Evolutionary conservation across 2,797 vertebrate genomes (phyloP).

Genomic region (Falco rusticolus): DNA sequence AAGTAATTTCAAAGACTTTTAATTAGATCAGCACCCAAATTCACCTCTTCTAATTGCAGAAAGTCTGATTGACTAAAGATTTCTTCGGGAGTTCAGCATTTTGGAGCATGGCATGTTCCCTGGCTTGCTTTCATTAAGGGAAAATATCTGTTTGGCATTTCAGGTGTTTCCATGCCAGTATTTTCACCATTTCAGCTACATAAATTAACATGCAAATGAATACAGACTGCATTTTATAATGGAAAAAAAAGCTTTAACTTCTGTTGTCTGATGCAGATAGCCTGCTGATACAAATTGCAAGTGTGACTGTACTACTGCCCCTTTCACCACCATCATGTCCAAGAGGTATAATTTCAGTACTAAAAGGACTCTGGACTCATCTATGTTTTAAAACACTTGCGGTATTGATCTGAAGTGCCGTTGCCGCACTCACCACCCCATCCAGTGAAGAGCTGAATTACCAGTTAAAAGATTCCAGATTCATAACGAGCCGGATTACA

Average conservation of each 20-base stretch:
- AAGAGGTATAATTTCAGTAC: not conserved
- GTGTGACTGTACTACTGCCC: not conserved
- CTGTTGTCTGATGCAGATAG: not conserved
- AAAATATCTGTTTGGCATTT: not conserved
- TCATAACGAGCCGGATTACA: not conserved
- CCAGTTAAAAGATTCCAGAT: not conserved
- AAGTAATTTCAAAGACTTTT: conserved; percentile 39
- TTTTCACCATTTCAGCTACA: not conserved
- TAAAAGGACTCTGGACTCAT: not conserved
- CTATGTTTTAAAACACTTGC: not conserved
- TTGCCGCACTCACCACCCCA: not conserved
- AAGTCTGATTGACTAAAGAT: conserved; percentile 22
- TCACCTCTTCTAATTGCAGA: conserved; percentile 36
- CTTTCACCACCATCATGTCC: not conserved
- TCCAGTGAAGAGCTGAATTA: not conserved
- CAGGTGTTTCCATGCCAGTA: not conserved
- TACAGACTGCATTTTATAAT: not conserved
- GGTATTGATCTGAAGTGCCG: not conserved
- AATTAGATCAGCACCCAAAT: conserved; percentile 50
- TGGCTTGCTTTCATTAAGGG: not conserved
- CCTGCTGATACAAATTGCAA: not conserved
- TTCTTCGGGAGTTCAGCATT: conserved; percentile 5
- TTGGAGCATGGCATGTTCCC: not conserved
- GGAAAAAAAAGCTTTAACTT: not conserved
- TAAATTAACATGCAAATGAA: not conserved